A percentile compares a stretch with the other conserved stretches of the same genome.
phyloP scores from a whole-genome alignment of 2,797 vertebrate species.

The Coregonus sp. region DNA sequence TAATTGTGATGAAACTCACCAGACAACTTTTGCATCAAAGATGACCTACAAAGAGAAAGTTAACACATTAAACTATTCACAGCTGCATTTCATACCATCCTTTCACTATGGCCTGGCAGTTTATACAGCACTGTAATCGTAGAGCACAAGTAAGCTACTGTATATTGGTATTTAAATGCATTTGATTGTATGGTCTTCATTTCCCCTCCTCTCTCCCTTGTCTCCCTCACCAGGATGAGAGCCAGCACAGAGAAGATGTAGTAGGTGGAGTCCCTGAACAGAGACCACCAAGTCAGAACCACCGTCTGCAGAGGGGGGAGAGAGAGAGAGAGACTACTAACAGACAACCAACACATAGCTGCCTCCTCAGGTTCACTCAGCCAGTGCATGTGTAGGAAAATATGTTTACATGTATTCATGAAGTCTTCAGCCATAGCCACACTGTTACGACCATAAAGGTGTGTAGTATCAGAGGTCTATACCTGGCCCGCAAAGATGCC shows the following conservation, averaged over 20 bases:
- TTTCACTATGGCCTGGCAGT: not conserved
- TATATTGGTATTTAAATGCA: not conserved
- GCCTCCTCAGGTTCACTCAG: not conserved
- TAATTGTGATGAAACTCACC: slow-evolving; percentile 65
- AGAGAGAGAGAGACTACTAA: not conserved
- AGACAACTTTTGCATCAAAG: slow-evolving; percentile 77
- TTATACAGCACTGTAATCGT: not conserved
- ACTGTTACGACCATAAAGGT: not conserved
- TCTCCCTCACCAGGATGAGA: slow-evolving; percentile 75
- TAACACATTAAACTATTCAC: not conserved
- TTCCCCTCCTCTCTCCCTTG: no score
- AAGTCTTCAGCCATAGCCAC: not conserved
- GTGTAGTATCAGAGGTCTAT: slow-evolving; percentile 7
- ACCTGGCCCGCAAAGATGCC: slow-evolving; percentile 81
- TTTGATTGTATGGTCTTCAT: not conserved
- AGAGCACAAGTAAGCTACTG: not conserved
- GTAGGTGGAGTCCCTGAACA: slow-evolving; percentile 79
- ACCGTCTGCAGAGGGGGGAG: slow-evolving; percentile 62
- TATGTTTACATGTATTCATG: not conserved
- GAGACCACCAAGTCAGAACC: slow-evolving; percentile 79
- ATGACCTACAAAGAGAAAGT: slow-evolving; percentile 69
- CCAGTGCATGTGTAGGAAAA: not conserved
- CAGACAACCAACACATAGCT: not conserved
- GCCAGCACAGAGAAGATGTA: slow-evolving; percentile 79
- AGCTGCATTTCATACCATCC: not conserved